Conservation (phyloP, 37 sponge, comb jelly and placozoan genomes). For the Axinella damicornis region DNA sequence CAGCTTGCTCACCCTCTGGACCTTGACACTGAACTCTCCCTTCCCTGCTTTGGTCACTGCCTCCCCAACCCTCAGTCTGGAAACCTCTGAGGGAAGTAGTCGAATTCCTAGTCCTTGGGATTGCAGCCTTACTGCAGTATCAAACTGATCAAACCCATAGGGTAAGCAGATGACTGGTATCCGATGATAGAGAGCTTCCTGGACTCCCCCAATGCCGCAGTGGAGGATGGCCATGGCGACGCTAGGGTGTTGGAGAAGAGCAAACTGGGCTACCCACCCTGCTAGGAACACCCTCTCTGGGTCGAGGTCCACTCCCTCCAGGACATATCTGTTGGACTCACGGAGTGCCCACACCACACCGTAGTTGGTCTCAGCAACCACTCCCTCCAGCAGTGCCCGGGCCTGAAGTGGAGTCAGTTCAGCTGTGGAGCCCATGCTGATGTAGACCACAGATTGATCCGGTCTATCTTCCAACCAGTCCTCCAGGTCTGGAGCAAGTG, state of each 20-base stretch:
- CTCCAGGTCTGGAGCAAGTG: conserved; percentile 14
- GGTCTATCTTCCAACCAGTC: conserved; percentile 39
- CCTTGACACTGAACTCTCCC: background rate
- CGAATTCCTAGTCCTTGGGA: background rate
- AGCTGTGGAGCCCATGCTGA: conserved; percentile 62
- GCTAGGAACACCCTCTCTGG: conserved; percentile 6
- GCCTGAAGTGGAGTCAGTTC: conserved; percentile 15
- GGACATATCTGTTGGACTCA: background rate
- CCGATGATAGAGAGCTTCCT: conserved; percentile 44
- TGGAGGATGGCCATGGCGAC: conserved; percentile 55
- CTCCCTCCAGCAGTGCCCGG: conserved; percentile 19
- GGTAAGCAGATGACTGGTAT: conserved; percentile 49
- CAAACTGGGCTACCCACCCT: conserved; percentile 43
- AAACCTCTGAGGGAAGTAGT: background rate
- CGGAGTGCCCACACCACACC: conserved; percentile 48
- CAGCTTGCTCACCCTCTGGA: background rate
- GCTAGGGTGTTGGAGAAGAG: conserved; percentile 33
- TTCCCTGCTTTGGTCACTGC: background rate
- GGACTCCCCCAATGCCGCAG: conserved; percentile 45
- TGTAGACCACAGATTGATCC: conserved; percentile 32
- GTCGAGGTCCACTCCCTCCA: conserved; percentile 28
- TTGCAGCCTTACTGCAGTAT: conserved; percentile 23
- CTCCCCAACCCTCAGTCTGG: background rate
- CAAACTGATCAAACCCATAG: background rate
- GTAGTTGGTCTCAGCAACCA: background rate